phyloP scores from a whole-genome alignment of 2,888 invertebrate genomes.

The Scaptodrosophila latifasciaeformis region DNA sequence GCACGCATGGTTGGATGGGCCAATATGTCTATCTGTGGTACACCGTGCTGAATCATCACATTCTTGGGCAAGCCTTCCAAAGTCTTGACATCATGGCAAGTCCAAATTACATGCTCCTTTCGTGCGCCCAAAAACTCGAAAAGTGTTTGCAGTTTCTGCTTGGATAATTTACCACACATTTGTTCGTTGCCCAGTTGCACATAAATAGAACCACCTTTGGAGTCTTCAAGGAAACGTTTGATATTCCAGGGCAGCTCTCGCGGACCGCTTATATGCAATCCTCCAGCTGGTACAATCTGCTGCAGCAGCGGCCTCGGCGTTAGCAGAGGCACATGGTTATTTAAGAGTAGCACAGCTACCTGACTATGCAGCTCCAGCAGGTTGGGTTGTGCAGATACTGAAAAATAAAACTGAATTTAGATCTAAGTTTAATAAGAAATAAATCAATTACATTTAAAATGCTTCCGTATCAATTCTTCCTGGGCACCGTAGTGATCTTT shows the following conservation, averaged over 20 bases:
- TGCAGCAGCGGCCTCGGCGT: constrained; percentile 74
- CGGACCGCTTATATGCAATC: constrained; percentile 76
- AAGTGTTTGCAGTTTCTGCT: constrained; percentile 66
- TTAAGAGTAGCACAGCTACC: constrained; percentile 75
- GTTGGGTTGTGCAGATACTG: neutral
- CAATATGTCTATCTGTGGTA: constrained; percentile 77
- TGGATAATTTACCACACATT: constrained; percentile 73
- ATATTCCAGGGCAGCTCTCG: constrained; percentile 73
- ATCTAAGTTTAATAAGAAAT: no score
- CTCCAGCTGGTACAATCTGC: constrained; percentile 77
- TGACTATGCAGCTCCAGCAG: constrained; percentile 74
- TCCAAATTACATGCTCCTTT: constrained; percentile 75
- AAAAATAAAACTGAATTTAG: neutral
- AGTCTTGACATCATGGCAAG: constrained; percentile 74
- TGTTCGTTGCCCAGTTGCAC: constrained; percentile 76
- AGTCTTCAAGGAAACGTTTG: constrained; percentile 74
- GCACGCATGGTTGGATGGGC: constrained; percentile 75
- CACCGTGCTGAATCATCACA: constrained; percentile 75
- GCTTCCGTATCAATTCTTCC: constrained; percentile 65
- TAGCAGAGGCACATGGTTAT: constrained; percentile 76
- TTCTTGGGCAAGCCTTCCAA: constrained; percentile 72
- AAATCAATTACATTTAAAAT: constrained; percentile 63
- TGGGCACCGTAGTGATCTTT: constrained; percentile 69
- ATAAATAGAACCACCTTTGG: constrained; percentile 74
- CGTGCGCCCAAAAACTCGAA: constrained; percentile 71